These are phyloP conservation scores for Pollenia labialis DNA, from an alignment of 2,888 invertebrate genomes.

Conservation along the genomic window DNA sequence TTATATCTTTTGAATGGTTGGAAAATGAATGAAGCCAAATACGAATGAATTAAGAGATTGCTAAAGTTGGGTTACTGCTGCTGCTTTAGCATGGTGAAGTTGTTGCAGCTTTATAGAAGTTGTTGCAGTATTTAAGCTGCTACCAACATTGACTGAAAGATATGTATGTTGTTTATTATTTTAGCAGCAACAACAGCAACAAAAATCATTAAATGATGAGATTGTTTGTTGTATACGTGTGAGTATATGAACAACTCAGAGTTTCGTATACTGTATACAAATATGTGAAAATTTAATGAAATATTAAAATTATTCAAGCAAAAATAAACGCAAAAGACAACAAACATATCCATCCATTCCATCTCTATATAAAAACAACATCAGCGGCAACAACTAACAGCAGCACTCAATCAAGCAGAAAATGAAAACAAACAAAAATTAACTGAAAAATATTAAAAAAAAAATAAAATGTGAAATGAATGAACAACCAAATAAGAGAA, in stretches of 20 bases:
- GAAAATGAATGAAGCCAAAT: constrained; percentile 73
- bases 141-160: constrained; percentile 57
- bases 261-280: constrained; percentile 42
- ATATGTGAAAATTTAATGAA: constrained; percentile 73
- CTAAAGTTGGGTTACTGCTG: constrained; percentile 63
- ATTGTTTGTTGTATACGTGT: constrained; percentile 42
- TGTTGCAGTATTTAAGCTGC: constrained; percentile 44
- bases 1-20: constrained; percentile 73
- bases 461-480: constrained; percentile 52
- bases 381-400: constrained; percentile 69
- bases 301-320: constrained; percentile 73
- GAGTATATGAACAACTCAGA: constrained; percentile 16
- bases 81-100: constrained; percentile 14
- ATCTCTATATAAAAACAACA: constrained; percentile 42
- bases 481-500: constrained; percentile 25
- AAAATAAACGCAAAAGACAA: constrained; percentile 58
- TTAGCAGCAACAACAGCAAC: constrained; percentile 31
- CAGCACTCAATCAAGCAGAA: constrained; percentile 74
- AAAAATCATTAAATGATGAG: constrained; percentile 65
- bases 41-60: constrained; percentile 72
- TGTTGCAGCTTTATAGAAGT: constrained; percentile 31
- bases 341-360: constrained; percentile 45
- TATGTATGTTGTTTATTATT: constrained; percentile 42
- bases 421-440: constrained; percentile 74
- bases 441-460: constrained; percentile 50